A percentile compares a stretch with the other conserved stretches of the same genome.
These are phyloP conservation scores for Enteromius treurensis DNA, from an alignment of 2,797 vertebrate genomes.

Conservation along the genomic window DNA sequence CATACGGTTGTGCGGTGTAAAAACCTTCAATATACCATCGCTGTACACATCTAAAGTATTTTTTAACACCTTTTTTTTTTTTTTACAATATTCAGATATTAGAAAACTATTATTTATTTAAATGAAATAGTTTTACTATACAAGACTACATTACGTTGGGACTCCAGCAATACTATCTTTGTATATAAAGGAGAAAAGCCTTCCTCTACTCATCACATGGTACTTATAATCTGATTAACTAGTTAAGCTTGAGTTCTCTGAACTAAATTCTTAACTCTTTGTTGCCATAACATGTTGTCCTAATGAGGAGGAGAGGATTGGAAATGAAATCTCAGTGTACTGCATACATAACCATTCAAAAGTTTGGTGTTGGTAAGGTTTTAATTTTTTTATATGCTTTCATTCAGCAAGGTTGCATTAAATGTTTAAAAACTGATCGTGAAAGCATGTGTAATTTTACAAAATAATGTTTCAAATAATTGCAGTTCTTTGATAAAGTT, in stretches of 20 bases:
- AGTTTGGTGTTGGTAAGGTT: background rate
- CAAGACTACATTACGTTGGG: background rate
- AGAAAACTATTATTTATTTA: background rate
- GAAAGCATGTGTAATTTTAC: background rate
- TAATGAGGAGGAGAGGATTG: background rate
- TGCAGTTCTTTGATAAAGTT: background rate
- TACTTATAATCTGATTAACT: constrained; percentile 59
- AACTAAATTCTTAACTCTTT: constrained; percentile 26
- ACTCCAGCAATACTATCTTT: background rate
- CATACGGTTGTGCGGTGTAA: background rate
- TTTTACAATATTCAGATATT: background rate
- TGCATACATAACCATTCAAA: background rate
- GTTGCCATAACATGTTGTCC: background rate
- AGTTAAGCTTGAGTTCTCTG: constrained; percentile 41
- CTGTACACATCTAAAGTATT: background rate
- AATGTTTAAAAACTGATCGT: background rate
- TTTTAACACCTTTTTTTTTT: background rate
- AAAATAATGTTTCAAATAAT: background rate
- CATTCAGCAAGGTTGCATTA: background rate
- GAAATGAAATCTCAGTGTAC: background rate
- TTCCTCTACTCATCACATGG: constrained; percentile 48
- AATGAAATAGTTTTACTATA: background rate
- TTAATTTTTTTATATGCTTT: too few relatives aligned
- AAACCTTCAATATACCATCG: background rate
- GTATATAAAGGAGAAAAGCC: background rate